Base-by-base conservation (phyloP, 37 sponge, comb jelly and placozoan species). In the Crambe crambe region DNA sequence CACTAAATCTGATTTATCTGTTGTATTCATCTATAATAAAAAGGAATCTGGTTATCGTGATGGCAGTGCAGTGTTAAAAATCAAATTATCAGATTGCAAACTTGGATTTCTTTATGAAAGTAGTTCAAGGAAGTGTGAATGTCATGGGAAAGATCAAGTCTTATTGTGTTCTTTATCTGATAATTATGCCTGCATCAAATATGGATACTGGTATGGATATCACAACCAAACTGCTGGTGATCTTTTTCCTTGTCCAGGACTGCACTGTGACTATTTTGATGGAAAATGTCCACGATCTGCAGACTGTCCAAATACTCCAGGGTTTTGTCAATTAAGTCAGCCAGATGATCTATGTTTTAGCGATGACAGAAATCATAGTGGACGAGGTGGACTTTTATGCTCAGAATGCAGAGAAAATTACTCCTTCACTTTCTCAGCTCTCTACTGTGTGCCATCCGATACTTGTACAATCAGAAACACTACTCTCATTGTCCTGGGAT, bases 381-480 rank as follows among this genome's bases (percentile, higher is more conserved):
- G 57, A 9, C 37, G 66, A 42, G 64, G 31, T 41, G 66, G 78
- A 6, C 10, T 30, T 4, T 42, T 78, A 25, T 78, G 78, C 37
- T 39, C 66, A 40, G 17, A 42, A 20, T 78, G 78, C 38, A 21
- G 22, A 22, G 32, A 36, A 20, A 56, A 64, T 39, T 26, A 78
- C 37, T 78, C 66, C 38, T 78, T 78, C 41, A 65, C 66, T 21
- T 78, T 58, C 38, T 65, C 10, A 26, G 78, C 66, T 9, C 23
- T 65, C 23, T 22, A 41, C 15, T 78, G 78, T 78, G 66, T 65
- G 21, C 44, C 42, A 38, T 41, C 38, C 22, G 23, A 6, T 6
- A 42, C 30, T 29, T 78, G 78, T 32, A n/a, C 32, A 5, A 12
- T 47, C 42, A 18, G 38, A 2, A 70, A 70, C n/a, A 70, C 42